Evolutionary conservation across 1,140 invertebrate genomes (phyloP), one percentile per base, ranked within the genome.

Genomic region (Maniola jurtina): DNA sequence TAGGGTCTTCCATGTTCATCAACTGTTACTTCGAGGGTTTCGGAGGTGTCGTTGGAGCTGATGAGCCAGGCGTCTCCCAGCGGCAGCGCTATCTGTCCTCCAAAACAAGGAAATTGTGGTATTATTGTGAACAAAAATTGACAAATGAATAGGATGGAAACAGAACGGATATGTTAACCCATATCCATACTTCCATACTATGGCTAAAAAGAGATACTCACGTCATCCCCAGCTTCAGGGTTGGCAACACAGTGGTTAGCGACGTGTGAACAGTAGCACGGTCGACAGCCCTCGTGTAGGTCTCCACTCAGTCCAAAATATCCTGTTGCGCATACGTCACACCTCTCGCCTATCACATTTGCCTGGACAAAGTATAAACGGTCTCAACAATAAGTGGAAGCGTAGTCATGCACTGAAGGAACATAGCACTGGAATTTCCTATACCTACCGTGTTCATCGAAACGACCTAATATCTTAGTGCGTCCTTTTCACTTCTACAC

Each of bases 221-320:
- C 82, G 65, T 85, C 79, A 42, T 68, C 66, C 0, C 66, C 70
- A 5, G 70, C 64, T 1, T 60, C 70, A 36, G 54, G 61, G 13
- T 80, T 75, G 0, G 89, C 68, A 88, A 91, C 25, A 78, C 98
- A 99, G 15, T 92, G 85, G 16, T 92, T 90, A 2, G 95, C 95
- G 5, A 97, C 92, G 35, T 97, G 97, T 25, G 98, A 99, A 89
- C 98, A 99, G 91, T 96, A 98, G 88, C 98, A 99, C 9, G 93
- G 86, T 0, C 94, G 89, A 82, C 99, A 99, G 4, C 98, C 98
- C 14, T 95, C 92, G 0, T 94, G 91, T 85, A 98, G 96, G 0
- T 93, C 92, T 15, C 85, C 89, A 35, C 94, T 93, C 61, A 99
- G 90, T 48, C 96, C 95, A 85, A 96, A 99, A 87, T 94, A 95